A percentile compares a stretch with the other conserved stretches of the same genome.
Conservation (phyloP, 2,888 invertebrate genomes). For the Sericinus montela region DNA sequence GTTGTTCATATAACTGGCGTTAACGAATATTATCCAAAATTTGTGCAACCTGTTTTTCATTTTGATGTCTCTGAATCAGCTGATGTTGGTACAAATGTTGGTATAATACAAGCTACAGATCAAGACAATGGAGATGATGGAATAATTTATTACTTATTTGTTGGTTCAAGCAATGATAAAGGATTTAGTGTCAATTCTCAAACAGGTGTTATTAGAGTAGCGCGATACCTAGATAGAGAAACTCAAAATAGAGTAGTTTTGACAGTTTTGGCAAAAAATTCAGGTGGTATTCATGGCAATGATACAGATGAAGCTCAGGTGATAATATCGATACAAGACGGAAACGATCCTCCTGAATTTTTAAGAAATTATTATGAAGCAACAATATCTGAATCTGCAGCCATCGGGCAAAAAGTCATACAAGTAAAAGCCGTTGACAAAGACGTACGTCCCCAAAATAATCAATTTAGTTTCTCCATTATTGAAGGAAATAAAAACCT, state of each 20-base stretch:
- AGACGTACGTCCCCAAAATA: slow-evolving; percentile 93
- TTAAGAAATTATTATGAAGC: slow-evolving; percentile 87
- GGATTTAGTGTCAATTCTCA: slow-evolving; percentile 92
- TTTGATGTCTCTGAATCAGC: slow-evolving; percentile 96
- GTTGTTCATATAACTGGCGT: slow-evolving; percentile 89
- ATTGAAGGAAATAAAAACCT: slow-evolving; percentile 90
- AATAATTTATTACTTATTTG: slow-evolving; percentile 93
- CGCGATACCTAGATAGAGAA: slow-evolving; percentile 89
- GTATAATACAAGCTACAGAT: slow-evolving; percentile 92
- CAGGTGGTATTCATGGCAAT: slow-evolving; percentile 95
- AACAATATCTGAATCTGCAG: slow-evolving; percentile 88
- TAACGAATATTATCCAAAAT: slow-evolving; percentile 93
- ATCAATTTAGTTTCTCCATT: slow-evolving; percentile 94
- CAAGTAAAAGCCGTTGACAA: slow-evolving; percentile 93
- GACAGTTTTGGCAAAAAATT: slow-evolving; percentile 96
- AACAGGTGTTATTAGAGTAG: slow-evolving; percentile 91
- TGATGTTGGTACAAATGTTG: slow-evolving; percentile 90
- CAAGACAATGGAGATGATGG: slow-evolving; percentile 94
- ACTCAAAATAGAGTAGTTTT: slow-evolving; percentile 93
- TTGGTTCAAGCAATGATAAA: slow-evolving; percentile 94
- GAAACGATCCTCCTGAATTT: slow-evolving; percentile 97
- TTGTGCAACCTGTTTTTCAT: slow-evolving; percentile 93
- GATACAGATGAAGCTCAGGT: slow-evolving; percentile 98
- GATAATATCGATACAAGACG: slow-evolving; percentile 95
- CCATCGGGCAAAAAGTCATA: slow-evolving; percentile 85